Conservation (phyloP, 2,113 vertebrate species). For the rat (Rattus norvegicus) region DNA sequence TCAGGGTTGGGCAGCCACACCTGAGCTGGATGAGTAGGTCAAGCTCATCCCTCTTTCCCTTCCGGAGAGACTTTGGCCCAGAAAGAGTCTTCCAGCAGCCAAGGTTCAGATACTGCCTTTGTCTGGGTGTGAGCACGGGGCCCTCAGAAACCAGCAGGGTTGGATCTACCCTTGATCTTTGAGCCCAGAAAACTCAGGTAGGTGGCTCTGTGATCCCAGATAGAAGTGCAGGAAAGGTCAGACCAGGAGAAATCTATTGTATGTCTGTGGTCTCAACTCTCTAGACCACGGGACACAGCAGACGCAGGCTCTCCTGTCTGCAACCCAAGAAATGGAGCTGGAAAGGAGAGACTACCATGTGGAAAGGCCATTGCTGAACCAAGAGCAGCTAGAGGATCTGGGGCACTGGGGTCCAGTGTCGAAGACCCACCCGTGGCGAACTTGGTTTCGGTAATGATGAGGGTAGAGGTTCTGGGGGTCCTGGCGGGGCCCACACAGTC, state of each 20-base stretch:
- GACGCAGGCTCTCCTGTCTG: slow-evolving; percentile 49
- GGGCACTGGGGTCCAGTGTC: slow-evolving; percentile 78
- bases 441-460: slow-evolving; percentile 40
- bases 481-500: neutral
- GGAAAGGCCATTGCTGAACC: slow-evolving; percentile 85
- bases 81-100: slow-evolving; percentile 54
- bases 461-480: too few species aligned
- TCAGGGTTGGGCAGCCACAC: slow-evolving; percentile 1
- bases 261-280: neutral
- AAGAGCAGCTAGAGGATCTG: slow-evolving; percentile 89
- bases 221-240: neutral
- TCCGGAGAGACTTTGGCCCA: slow-evolving; percentile 71
- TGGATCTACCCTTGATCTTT: slow-evolving; percentile 16
- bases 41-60: slow-evolving; percentile 47
- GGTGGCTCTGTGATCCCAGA: neutral
- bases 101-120: slow-evolving; percentile 68
- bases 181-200: slow-evolving; percentile 18
- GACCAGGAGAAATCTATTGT: neutral
- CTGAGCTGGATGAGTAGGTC: neutral
- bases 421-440: slow-evolving; percentile 34
- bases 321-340: neutral
- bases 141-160: neutral
- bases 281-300: slow-evolving; percentile 45
- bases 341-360: slow-evolving; percentile 73
- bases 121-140: neutral